Evolutionary conservation across 2,797 vertebrate species (phyloP).

Genomic region (Avahi laniger): DNA sequence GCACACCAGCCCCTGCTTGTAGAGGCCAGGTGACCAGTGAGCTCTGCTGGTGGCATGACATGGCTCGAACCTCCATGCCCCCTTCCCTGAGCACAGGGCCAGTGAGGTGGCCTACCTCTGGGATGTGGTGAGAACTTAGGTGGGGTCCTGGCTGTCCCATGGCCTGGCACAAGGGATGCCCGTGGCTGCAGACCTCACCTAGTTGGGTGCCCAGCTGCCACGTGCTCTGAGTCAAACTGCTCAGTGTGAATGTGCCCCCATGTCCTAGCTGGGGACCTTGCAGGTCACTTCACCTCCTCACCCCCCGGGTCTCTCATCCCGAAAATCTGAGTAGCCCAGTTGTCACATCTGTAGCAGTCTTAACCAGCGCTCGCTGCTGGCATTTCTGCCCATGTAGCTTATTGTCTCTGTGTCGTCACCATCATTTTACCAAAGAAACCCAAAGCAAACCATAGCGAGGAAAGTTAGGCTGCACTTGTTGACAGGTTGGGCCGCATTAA

Average conservation of each 20-base stretch:
- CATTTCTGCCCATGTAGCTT: too few relatives aligned
- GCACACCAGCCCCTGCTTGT: rapidly evolving
- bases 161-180: neutral
- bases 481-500: too few relatives aligned
- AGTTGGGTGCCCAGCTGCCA: neutral
- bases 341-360: neutral
- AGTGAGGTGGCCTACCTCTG: neutral
- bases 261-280: neutral
- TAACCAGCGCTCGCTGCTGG: too few relatives aligned
- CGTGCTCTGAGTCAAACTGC: neutral
- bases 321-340: neutral
- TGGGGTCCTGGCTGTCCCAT: neutral
- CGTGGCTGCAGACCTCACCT: neutral
- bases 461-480: neutral
- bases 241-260: neutral
- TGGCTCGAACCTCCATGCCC: neutral
- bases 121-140: neutral
- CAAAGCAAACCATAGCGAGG: neutral
- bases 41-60: neutral
- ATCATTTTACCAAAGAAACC: neutral
- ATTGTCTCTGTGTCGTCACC: neutral
- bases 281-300: neutral
- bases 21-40: rapidly evolving
- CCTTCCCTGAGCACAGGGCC: neutral
- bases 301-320: neutral